Base-by-base conservation (phyloP, 2,113 vertebrate species). In the Tricholaema leucomelas region DNA sequence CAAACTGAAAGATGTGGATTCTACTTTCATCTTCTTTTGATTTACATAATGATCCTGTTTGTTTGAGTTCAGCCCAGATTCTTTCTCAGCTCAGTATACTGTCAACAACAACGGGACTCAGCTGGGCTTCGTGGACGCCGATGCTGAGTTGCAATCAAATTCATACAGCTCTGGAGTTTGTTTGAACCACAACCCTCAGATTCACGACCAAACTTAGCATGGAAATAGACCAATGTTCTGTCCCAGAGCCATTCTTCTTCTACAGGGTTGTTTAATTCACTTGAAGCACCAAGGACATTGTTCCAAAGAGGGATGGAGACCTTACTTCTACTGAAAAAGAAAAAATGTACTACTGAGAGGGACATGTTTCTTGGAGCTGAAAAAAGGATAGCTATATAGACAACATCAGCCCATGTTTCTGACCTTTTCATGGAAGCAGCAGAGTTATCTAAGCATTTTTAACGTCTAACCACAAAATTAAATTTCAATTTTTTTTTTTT, bases 21-120 rank as follows among this genome's bases (percentile, higher is more conserved):
- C 80, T 84, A 65, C 88, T 94, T 94, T 95, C 93, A 94, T 94
- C 82, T 94, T 93, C 88, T 92, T 93, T 95, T 94, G 88, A 95
- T 96, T 96, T 96, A 92, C 85, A 83, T 72, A 92, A 91, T 86
- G 90, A 90, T 86, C 30, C 54, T 78, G 72, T 83, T 92, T 95
- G 85, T 89, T 93, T 86, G 63, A 79, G 61, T 70, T 61, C 31
- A 86, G 72, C 44, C 44, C 28, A 71, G 52, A 86, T 79, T 91
- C 77, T 92, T 94, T 56, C 78, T 72, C 38, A 95, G 90, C 54
- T 92, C 82, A 91, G 69, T 92, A 92, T 65, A 91, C 82, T 94
- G 93, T 96, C 95, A 96, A 91, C 87, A 94, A 92, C 69, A 83
- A 94, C 52, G 0, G 54, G 58, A 86, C 80, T 87, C 90, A 94